Percentiles rank a stretch among this genome's conserved stretches.
Conservation (phyloP, 2,113 vertebrate genomes). For the Petromus typicus region DNA sequence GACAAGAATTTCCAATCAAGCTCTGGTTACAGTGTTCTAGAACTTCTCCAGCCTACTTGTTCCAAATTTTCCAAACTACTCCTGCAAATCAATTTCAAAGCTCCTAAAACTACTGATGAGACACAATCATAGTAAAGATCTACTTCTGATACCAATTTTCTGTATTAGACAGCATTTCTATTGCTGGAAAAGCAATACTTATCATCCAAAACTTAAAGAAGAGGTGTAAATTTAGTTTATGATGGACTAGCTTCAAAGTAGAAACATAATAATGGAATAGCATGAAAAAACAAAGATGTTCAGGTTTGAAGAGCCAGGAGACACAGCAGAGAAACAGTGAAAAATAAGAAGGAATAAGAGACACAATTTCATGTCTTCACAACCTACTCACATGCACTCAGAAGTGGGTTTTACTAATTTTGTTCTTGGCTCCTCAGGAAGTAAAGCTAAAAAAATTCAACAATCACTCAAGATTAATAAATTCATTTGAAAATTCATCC, state of each 20-base stretch:
- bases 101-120: neutral
- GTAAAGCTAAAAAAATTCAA: neutral
- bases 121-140: neutral
- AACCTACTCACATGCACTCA: neutral
- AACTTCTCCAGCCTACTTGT: neutral
- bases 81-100: neutral
- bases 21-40: neutral
- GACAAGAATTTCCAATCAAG: neutral
- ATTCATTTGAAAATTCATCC: neutral
- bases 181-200: neutral
- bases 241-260: neutral
- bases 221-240: neutral
- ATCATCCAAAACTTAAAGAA: neutral
- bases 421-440: neutral
- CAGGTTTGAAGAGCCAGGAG: neutral
- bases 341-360: neutral
- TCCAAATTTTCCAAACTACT: neutral
- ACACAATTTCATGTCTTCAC: neutral
- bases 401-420: neutral
- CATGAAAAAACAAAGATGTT: neutral
- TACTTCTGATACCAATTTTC: neutral
- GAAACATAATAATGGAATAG: neutral
- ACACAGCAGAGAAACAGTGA: neutral
- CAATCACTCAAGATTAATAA: neutral
- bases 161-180: neutral